Conservation (phyloP, 1,140 invertebrate species). For the Aplysia californica region DNA sequence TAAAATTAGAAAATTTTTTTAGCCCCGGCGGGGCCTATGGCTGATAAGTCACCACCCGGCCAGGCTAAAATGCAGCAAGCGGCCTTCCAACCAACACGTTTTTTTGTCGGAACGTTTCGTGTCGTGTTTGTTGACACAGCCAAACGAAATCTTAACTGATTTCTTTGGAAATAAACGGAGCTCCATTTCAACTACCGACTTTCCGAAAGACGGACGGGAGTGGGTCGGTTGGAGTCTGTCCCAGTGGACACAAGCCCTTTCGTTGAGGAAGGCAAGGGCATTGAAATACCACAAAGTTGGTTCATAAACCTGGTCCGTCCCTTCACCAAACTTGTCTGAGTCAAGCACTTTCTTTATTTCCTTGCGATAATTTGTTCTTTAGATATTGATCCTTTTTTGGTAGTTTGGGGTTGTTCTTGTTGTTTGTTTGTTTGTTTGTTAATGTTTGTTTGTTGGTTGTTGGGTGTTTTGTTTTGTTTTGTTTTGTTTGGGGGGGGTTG, state of each 20-base stretch:
- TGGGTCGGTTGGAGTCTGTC: background rate
- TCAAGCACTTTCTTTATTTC: background rate
- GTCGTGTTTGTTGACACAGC: background rate
- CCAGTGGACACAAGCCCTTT: background rate
- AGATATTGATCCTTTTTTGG: background rate
- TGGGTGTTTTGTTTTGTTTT: too few relatives aligned
- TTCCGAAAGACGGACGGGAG: background rate
- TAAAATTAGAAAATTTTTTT: too few relatives aligned
- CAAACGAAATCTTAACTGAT: background rate
- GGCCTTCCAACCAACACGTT: background rate
- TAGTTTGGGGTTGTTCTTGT: too few relatives aligned
- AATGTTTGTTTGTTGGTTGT: too few relatives aligned
- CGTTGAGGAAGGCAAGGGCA: background rate
- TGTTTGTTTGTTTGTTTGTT: too few relatives aligned
- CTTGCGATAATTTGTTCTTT: background rate
- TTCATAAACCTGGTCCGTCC: background rate
- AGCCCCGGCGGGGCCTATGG: too few relatives aligned
- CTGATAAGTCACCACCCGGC: too few relatives aligned
- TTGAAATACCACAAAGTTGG: background rate
- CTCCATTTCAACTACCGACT: background rate
- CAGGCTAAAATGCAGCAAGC: too few relatives aligned
- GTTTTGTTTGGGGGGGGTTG: too few relatives aligned
- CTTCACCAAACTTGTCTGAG: background rate
- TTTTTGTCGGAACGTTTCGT: background rate
- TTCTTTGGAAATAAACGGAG: background rate